These are phyloP conservation scores for Trichopoda pennipes DNA, from an alignment of 2,888 invertebrate genomes.

Conservation along the genomic window DNA sequence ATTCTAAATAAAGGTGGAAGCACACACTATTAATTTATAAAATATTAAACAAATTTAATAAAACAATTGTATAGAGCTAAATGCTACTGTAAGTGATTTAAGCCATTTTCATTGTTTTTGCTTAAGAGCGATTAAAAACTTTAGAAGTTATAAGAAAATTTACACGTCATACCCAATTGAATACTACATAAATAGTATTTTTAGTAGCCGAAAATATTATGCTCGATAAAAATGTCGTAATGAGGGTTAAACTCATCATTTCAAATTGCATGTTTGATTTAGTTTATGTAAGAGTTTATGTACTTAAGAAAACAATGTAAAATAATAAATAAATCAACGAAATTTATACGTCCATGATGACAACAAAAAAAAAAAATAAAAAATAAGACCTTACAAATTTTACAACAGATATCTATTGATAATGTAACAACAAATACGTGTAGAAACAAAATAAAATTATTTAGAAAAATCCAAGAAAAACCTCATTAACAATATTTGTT, in stretches of 20 bases:
- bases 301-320: constrained; percentile 12
- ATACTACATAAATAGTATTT: neutral
- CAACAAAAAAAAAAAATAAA: too few relatives aligned
- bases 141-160: constrained; percentile 18
- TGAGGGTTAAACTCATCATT: constrained; percentile 49
- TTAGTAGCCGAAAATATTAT: constrained; percentile 9
- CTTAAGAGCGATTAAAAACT: neutral
- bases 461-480: too few relatives aligned
- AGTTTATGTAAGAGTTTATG: constrained; percentile 17
- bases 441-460: too few relatives aligned
- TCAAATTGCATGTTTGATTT: constrained; percentile 50
- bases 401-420: too few relatives aligned
- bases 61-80: too few relatives aligned
- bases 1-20: too few relatives aligned
- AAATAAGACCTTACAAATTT: too few relatives aligned
- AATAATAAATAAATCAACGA: constrained; percentile 9
- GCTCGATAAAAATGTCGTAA: neutral
- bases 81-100: too few relatives aligned
- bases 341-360: constrained; percentile 17
- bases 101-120: neutral
- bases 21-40: too few relatives aligned
- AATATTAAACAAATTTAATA: too few relatives aligned
- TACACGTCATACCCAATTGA: constrained; percentile 20
- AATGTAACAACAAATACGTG: too few relatives aligned
- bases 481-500: too few relatives aligned